phyloP scores from a whole-genome alignment of 2,113 vertebrate genomes.

The Petrocephalus microphthalmus region DNA sequence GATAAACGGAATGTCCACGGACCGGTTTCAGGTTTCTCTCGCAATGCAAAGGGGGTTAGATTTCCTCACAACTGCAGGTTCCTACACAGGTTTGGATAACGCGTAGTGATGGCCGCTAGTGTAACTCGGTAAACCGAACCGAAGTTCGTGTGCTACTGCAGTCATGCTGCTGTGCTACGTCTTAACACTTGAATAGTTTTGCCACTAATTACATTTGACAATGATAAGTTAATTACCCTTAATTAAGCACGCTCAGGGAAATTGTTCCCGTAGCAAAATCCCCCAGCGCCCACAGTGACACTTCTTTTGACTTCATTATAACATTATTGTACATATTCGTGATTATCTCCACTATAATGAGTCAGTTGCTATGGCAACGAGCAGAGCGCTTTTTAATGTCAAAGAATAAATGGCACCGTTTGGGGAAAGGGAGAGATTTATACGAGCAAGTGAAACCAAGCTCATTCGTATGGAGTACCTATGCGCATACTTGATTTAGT shows the following conservation, averaged over 20 bases:
- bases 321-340: constrained; percentile 50
- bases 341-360: constrained; percentile 70
- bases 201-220: constrained; percentile 26
- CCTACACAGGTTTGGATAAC: not conserved
- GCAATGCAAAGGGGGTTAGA: not conserved
- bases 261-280: constrained; percentile 16
- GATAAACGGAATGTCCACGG: not conserved
- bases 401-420: not conserved
- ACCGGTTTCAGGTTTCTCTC: not conserved
- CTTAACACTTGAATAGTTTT: constrained; percentile 13
- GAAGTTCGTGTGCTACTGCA: not conserved
- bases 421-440: not conserved
- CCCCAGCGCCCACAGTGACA: constrained; percentile 9
- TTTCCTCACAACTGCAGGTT: not conserved
- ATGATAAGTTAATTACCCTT: constrained; percentile 24
- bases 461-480: too few relatives aligned
- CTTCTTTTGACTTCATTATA: constrained; percentile 20
- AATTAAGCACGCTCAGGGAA: constrained; percentile 19
- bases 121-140: not conserved
- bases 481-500: not conserved
- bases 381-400: constrained; percentile 27
- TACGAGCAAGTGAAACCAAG: not conserved
- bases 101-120: not conserved
- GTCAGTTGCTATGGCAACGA: constrained; percentile 70
- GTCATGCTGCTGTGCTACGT: not conserved